Base-by-base conservation (phyloP, 1,140 invertebrate species). In the Bombyx mandarina region DNA sequence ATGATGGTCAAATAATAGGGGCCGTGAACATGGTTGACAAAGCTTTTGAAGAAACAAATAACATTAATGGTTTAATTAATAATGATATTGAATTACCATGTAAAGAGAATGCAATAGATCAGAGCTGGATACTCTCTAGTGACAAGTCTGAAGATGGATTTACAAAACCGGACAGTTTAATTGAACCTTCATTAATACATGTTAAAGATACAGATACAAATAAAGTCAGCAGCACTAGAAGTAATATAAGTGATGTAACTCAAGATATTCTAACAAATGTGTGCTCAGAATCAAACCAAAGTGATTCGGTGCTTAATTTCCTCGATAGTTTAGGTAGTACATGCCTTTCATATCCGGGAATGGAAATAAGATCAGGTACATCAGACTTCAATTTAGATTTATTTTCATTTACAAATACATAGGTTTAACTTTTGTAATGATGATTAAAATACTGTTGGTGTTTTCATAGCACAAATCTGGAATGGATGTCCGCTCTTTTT, bases 371-470 rank as follows among this genome's bases (percentile, higher is more conserved):
- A 65, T 77, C 67, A 66, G 77, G 69, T 71, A 45, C 67, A 61
- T 71, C 76, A 53, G 82, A 86, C 62, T 85, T 82, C 54, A 77
- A 79, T 56, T 53, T 85, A 63, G 83, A 86, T 66, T 71, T 86
- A 63, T 85, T 82, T 66, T 75, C 77, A 54, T 82, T 79, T 77
- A 75, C 71, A 69, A 74, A 71, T 70, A 67, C 67, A 67, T 74
- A 66, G 54, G 56, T 64, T 35, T 22, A 3, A 35, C 26, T 3
- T 35, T 35, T 35, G 2, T 35, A 35, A 35, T 35, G 26, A 35
- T 35, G 4, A 35, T 35, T 35, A 35, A 3, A 35, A 35, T 35
- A 35, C 26, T 35, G 26, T 35, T 35, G 26, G 26, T 35, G 26
- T 35, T 35, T 35, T 35, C 26, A 35, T 35, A 35, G 4, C 4